Evolutionary conservation across 2,113 vertebrate genomes (phyloP).

Genomic region (Apteryx owenii): DNA sequence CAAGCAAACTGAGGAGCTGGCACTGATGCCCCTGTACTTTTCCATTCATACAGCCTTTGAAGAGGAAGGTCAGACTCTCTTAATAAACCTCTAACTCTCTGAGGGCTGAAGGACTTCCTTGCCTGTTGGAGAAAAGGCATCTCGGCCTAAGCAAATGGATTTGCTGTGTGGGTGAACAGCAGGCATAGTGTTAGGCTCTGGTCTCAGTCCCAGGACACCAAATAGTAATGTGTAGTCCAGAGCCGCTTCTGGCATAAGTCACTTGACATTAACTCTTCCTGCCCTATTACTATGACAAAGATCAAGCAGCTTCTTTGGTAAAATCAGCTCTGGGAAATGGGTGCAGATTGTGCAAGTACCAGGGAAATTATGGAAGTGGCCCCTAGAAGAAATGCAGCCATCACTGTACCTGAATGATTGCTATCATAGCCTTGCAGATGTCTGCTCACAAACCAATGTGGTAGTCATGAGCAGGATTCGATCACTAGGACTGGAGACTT

Average conservation of each 20-base stretch:
- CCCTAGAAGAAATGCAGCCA: not conserved
- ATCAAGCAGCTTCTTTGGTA: not conserved
- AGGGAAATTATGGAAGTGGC: not conserved
- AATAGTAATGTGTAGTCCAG: not conserved
- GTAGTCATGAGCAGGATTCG: not conserved
- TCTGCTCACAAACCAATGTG: not conserved
- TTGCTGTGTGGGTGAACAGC: not conserved
- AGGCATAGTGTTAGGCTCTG: not conserved
- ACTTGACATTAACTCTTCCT: not conserved
- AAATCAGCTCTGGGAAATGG: not conserved
- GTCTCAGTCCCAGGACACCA: not conserved
- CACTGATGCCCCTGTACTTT: constrained; percentile 29
- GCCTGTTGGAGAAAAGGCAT: not conserved
- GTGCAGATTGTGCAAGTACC: not conserved
- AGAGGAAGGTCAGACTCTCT: constrained; percentile 14
- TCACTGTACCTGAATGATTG: fast-evolving
- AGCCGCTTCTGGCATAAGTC: not conserved
- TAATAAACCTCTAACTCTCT: not conserved
- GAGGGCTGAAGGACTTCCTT: not conserved
- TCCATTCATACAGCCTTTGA: constrained; percentile 18
- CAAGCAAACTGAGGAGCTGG: constrained; percentile 24
- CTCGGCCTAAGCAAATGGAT: not conserved
- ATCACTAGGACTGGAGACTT: not conserved
- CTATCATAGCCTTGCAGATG: fast-evolving
- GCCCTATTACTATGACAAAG: not conserved